Percentiles rank a stretch among this genome's conserved stretches.
phyloP scores from a whole-genome alignment of 2,888 invertebrate genomes.

The Helleia helle region DNA sequence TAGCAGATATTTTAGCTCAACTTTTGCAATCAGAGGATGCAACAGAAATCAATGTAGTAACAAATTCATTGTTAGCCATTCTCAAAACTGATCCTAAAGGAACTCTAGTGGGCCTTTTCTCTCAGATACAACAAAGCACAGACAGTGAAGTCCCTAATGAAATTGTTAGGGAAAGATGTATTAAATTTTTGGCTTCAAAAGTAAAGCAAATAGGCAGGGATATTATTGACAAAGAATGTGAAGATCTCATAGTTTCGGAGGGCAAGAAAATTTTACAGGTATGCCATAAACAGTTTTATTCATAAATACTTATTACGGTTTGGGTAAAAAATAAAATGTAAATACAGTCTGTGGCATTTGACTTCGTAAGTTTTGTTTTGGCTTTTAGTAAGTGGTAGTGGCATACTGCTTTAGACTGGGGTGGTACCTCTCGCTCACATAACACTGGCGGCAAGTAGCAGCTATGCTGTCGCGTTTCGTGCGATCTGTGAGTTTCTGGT shows the following conservation, averaged over 20 bases:
- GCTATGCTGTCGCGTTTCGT: too few relatives aligned
- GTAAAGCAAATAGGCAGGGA: slow-evolving; percentile 85
- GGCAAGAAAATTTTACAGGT: slow-evolving; percentile 90
- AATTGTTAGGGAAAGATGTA: slow-evolving; percentile 86
- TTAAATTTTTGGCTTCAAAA: slow-evolving; percentile 90
- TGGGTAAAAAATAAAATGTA: too few relatives aligned
- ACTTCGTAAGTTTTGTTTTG: background rate
- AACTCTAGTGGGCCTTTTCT: slow-evolving; percentile 70
- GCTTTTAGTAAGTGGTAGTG: too few relatives aligned
- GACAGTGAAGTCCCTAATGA: slow-evolving; percentile 75
- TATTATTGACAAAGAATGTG: slow-evolving; percentile 86
- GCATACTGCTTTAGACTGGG: too few relatives aligned
- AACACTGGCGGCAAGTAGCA: too few relatives aligned
- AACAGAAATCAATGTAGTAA: slow-evolving; percentile 87
- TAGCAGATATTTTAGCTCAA: slow-evolving; percentile 94
- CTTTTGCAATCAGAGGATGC: slow-evolving; percentile 90
- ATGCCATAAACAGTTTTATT: slow-evolving; percentile 21
- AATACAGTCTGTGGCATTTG: too few relatives aligned
- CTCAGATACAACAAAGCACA: slow-evolving; percentile 68
- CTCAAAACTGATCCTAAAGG: slow-evolving; percentile 83
- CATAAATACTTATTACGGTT: background rate
- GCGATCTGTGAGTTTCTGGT: too few relatives aligned
- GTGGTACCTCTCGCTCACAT: too few relatives aligned
- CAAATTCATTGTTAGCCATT: slow-evolving; percentile 85
- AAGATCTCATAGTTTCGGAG: slow-evolving; percentile 87